A percentile compares a stretch with the other conserved stretches of the same genome.
Evolutionary conservation across 2,113 vertebrate genomes (phyloP).

Genomic region (Upupa epops): DNA sequence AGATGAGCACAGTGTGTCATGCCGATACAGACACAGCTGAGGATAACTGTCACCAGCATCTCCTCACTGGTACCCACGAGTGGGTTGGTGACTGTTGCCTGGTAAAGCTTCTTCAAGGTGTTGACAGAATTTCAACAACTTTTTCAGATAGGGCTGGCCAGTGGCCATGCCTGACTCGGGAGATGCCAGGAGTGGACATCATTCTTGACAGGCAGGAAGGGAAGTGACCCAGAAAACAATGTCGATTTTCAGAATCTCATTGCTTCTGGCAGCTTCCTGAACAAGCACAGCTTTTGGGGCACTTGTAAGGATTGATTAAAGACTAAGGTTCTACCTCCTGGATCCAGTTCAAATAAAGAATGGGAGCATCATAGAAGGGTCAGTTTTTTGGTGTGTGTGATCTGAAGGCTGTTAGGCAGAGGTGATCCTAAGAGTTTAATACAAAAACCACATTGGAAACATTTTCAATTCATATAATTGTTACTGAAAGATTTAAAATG

Average conservation of each 20-base stretch:
- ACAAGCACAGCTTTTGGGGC: not conserved
- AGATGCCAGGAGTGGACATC: not conserved
- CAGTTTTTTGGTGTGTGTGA: not conserved
- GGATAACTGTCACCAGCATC: not conserved
- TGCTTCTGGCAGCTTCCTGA: not conserved
- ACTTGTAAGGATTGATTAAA: not conserved
- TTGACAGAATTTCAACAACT: not conserved
- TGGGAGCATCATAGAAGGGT: not conserved
- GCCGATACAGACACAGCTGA: not conserved
- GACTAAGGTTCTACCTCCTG: not conserved
- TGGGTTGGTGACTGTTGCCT: not conserved
- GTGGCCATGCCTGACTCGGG: not conserved
- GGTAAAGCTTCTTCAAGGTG: not conserved
- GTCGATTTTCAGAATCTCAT: not conserved
- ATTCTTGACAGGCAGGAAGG: not conserved
- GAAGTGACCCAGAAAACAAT: not conserved
- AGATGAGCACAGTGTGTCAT: not conserved
- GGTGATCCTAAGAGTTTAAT: not conserved
- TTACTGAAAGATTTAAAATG: not conserved
- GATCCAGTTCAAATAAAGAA: not conserved
- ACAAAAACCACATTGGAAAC: not conserved
- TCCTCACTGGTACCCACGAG: not conserved
- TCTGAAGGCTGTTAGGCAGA: not conserved
- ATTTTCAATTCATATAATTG: not conserved
- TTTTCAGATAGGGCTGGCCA: not conserved